These are phyloP conservation scores for Harpalus rubripes DNA, from an alignment of 2,888 invertebrate genomes.

Conservation along the genomic window DNA sequence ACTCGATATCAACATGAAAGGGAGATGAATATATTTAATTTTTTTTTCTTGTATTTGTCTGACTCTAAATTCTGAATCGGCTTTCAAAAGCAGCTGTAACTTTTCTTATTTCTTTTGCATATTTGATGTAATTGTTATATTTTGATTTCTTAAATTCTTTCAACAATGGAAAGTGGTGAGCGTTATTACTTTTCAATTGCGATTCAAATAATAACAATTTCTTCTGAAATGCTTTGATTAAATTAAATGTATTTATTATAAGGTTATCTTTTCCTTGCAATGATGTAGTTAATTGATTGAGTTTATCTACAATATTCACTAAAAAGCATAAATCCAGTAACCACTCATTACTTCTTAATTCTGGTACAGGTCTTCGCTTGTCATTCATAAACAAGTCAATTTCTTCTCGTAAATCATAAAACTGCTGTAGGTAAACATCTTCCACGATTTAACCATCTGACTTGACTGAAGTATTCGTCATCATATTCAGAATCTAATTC, in stretches of 20 bases:
- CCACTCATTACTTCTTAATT: conserved; percentile 67
- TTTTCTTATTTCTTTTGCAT: conserved; percentile 68
- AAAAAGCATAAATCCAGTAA: conserved; percentile 68
- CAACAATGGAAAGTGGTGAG: conserved; percentile 67
- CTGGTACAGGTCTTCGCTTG: conserved; percentile 62
- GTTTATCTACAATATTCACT: conserved; percentile 67
- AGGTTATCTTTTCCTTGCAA: conserved; percentile 64
- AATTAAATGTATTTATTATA: conserved; percentile 66
- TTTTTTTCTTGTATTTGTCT: conserved; percentile 65
- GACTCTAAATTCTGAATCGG: conserved; percentile 61
- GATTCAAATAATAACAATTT: conserved; percentile 67
- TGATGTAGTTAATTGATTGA: conserved; percentile 67
- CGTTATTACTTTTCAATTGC: conserved; percentile 66
- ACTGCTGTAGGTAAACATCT: conserved; percentile 66
- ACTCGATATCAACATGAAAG: conserved; percentile 64
- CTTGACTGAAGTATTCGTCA: conserved; percentile 67
- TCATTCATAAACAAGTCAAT: conserved; percentile 66
- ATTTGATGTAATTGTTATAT: conserved; percentile 53
- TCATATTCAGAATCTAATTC: conserved; percentile 67
- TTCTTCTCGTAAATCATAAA: conserved; percentile 67
- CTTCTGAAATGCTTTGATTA: conserved; percentile 61
- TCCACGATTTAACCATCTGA: conserved; percentile 68
- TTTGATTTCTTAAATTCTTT: conserved; percentile 65
- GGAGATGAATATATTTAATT: conserved; percentile 66
- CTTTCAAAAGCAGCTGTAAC: conserved; percentile 67